Evolutionary conservation across 2,113 vertebrate species (phyloP).

Genomic region (Grammatotria lemairii): DNA sequence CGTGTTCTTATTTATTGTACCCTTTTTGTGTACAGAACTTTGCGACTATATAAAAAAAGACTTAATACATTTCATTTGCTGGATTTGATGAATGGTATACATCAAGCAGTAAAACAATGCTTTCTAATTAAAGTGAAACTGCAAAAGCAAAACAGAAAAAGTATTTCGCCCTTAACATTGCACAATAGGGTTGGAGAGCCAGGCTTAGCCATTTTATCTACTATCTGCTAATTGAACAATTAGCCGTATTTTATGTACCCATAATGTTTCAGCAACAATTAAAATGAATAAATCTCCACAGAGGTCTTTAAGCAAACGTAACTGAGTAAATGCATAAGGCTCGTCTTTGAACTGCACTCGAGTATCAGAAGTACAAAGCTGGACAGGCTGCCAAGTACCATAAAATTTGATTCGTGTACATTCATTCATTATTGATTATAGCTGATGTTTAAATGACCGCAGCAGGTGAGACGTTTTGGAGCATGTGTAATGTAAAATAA

Average conservation of each 20-base stretch:
- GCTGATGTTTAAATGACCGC: background rate
- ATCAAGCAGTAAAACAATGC: rapidly evolving
- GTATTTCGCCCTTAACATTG: background rate
- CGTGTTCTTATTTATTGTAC: background rate
- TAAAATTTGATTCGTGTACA: background rate
- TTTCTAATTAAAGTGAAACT: background rate
- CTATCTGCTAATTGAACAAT: background rate
- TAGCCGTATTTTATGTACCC: background rate
- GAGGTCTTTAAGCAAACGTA: background rate
- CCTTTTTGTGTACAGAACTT: background rate
- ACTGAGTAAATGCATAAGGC: background rate
- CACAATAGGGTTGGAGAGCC: background rate
- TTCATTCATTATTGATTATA: background rate
- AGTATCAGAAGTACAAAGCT: background rate
- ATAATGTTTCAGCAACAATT: background rate
- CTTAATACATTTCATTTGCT: background rate
- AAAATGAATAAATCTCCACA: background rate
- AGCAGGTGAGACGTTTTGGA: background rate
- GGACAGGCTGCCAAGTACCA: background rate
- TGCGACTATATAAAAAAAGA: background rate
- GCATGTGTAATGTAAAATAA: background rate
- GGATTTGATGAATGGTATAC: background rate
- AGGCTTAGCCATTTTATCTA: background rate
- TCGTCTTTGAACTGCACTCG: background rate
- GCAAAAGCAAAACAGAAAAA: background rate